Base-by-base conservation (phyloP, 2,888 invertebrate genomes). In the Gryllus longicercus region DNA sequence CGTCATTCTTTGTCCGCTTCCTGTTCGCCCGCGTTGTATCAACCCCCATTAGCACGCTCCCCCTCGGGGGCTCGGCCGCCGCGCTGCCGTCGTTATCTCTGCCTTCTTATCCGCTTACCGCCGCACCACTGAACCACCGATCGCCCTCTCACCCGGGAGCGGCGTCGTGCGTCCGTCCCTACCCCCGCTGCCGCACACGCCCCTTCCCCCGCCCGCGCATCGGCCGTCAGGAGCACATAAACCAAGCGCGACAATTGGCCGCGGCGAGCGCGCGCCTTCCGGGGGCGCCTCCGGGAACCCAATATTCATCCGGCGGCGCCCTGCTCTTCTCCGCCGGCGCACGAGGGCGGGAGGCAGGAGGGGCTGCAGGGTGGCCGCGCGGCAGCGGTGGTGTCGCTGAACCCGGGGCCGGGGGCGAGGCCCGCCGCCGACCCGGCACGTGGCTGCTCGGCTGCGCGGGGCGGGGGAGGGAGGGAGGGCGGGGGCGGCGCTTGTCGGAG, bases 401-500 rank as follows among this genome's bases (percentile, higher is more conserved):
- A 63, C 63, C 63, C 63, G 63, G 16, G 63, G n/a, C 63, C 63
- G 63, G 63, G 38, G 63, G 63, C 63, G 63, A 63, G n/a, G 63
- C 63, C 63, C 63, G 63, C 63, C 63, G 63, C 63, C 63, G 63
- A 63, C 63, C 63, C 63, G 63, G 76, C 23, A 25, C 16, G 79
- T 75, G 74, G 76, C 74, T 76, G 79, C 51, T 74, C 12, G 74
- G 23, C 51, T 49, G n/a, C 23, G 76, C 63, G 50, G 4, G 11
- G 51, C n/a, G 78, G 12, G 2, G 21, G 74, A 16, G 50, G 79
- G 79, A n/a, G 23, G 77, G 50, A 74, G 23, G 50, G 78, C 4
- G 79, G 75, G 11, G 63, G 79, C 23, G 79, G 50, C 21, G 50
- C 18, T 21, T 25, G 74, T 21, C 78, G 50, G 78, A 51, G 78